phyloP scores from a whole-genome alignment of 1,140 invertebrate species.

The Lamellibrachia luymesi region DNA sequence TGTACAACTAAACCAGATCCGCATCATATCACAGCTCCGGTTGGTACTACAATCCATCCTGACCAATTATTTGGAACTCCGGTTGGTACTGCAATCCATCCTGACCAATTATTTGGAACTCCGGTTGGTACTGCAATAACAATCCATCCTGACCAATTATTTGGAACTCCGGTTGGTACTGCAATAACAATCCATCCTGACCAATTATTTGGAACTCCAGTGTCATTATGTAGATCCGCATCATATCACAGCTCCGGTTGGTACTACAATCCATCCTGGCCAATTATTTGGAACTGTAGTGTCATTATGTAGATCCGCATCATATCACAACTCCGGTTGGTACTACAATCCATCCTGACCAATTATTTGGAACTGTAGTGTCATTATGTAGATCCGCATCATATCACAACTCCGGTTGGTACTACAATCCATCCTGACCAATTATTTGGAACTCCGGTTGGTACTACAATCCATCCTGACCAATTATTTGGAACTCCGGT shows the following conservation, averaged over 20 bases:
- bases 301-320: constrained; percentile 50
- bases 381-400: constrained; percentile 50
- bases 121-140: too few species aligned
- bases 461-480: background rate
- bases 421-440: background rate
- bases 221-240: too few species aligned
- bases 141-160: background rate
- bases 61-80: constrained; percentile 7
- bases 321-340: constrained; percentile 49
- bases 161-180: too few species aligned
- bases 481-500: constrained; percentile 45
- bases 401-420: constrained; percentile 48
- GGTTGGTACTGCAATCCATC: constrained; percentile 31
- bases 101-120: too few species aligned
- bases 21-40: constrained; percentile 50
- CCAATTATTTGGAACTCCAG: too few species aligned
- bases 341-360: background rate
- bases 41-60: constrained; percentile 20
- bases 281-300: too few species aligned
- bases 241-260: constrained; percentile 50
- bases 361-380: too few species aligned
- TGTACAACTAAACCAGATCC: constrained; percentile 50
- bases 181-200: background rate
- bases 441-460: constrained; percentile 46
- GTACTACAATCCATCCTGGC: background rate